Conservation (phyloP, 1,140 invertebrate species). For the Muscidifurax raptorellus region DNA sequence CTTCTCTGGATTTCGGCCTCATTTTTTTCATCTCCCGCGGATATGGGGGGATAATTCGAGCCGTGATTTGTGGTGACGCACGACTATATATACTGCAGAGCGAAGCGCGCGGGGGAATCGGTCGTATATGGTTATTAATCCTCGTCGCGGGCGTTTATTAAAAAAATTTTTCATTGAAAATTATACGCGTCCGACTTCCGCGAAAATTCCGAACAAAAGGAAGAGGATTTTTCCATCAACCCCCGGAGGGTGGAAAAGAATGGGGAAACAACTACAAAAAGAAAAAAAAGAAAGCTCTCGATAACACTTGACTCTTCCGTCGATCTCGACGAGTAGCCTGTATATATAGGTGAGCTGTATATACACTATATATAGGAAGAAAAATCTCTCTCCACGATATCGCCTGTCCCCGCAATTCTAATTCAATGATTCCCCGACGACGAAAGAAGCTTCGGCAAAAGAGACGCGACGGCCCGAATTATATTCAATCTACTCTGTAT, state of each 20-base stretch:
- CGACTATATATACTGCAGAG: not conserved
- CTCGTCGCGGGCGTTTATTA: not conserved
- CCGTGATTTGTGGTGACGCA: not conserved
- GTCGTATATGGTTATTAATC: not conserved
- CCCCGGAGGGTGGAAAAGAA: not conserved
- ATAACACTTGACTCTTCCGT: not conserved
- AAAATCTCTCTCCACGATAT: not conserved
- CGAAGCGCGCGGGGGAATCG: no score
- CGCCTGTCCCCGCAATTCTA: not conserved
- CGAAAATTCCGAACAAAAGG: not conserved
- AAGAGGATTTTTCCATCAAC: not conserved
- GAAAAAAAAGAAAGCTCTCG: not conserved
- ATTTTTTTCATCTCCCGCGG: not conserved
- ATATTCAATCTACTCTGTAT: slow-evolving; percentile 12
- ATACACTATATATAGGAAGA: not conserved
- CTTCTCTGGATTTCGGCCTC: not conserved
- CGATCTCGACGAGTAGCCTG: not conserved
- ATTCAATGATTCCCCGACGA: not conserved
- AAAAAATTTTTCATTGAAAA: not conserved
- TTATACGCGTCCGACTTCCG: not conserved
- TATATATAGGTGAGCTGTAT: no score
- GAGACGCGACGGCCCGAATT: not conserved
- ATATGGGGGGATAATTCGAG: not conserved
- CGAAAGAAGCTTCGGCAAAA: not conserved
- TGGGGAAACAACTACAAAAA: not conserved